Evolutionary conservation across 2,113 vertebrate species (phyloP).

Genomic region (Grantiella picta): DNA sequence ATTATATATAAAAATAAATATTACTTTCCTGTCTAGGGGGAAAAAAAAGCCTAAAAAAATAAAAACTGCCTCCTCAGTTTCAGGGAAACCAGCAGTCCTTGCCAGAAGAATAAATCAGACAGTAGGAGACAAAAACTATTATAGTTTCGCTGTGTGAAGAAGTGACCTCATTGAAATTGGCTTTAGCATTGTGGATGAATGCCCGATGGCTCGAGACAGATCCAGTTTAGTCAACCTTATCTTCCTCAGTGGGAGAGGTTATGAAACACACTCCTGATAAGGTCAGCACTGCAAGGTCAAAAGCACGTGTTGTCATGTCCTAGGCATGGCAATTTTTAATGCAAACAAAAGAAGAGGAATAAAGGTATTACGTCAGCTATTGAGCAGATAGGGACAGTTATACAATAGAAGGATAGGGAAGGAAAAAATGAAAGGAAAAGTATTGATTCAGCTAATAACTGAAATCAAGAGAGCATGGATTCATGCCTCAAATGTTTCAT

Average conservation of each 20-base stretch:
- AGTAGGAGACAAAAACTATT: slow-evolving; percentile 56
- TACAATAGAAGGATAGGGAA: neutral
- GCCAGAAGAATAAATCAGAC: slow-evolving; percentile 65
- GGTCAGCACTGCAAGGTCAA: slow-evolving; percentile 42
- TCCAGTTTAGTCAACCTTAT: slow-evolving; percentile 56
- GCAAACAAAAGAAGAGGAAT: neutral
- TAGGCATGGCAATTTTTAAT: neutral
- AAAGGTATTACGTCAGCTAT: neutral
- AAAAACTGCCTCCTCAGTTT: neutral
- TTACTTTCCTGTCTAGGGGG: neutral
- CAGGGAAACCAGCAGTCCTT: slow-evolving; percentile 14
- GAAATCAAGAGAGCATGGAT: neutral
- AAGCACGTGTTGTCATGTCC: neutral
- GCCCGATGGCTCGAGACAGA: slow-evolving; percentile 50
- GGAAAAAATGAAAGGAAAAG: neutral
- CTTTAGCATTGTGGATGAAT: slow-evolving; percentile 50
- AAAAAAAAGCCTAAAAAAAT: neutral
- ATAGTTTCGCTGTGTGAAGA: slow-evolving; percentile 33
- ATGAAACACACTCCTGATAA: slow-evolving; percentile 19
- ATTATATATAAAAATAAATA: neutral
- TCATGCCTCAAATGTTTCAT: neutral
- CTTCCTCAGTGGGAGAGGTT: slow-evolving; percentile 33
- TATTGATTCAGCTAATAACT: neutral
- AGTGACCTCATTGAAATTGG: slow-evolving; percentile 56
- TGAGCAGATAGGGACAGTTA: neutral